phyloP scores from a whole-genome alignment of 2,888 invertebrate species.

The Ephialtes manifestator region DNA sequence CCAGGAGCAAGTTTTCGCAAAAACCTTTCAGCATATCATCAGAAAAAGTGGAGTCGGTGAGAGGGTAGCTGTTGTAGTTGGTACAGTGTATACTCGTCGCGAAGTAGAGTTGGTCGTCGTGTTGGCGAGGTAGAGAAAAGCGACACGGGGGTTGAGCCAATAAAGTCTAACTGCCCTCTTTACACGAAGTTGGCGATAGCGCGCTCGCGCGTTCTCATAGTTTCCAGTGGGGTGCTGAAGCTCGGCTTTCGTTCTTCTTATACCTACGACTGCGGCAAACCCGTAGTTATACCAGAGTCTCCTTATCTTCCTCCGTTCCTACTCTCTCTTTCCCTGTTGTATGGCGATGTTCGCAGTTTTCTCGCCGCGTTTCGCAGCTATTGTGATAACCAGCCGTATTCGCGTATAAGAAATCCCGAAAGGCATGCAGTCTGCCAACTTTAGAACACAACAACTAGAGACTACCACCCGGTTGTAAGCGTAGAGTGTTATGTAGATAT shows the following conservation, averaged over 20 bases:
- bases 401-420: slow-evolving; percentile 78
- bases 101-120: slow-evolving; percentile 44
- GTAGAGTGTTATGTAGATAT: slow-evolving; percentile 11
- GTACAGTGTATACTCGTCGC: slow-evolving; percentile 21
- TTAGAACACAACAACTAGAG: slow-evolving; percentile 70
- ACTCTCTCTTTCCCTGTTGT: slow-evolving; percentile 40
- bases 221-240: slow-evolving; percentile 32
- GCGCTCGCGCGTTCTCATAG: slow-evolving; percentile 67
- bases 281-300: slow-evolving; percentile 56
- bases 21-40: slow-evolving; percentile 48
- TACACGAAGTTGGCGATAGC: slow-evolving; percentile 78
- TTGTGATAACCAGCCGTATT: slow-evolving; percentile 80
- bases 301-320: slow-evolving; percentile 60
- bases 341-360: slow-evolving; percentile 48
- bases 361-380: slow-evolving; percentile 76
- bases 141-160: slow-evolving; percentile 69
- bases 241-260: slow-evolving; percentile 38
- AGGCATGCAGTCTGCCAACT: slow-evolving; percentile 71
- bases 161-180: slow-evolving; percentile 80
- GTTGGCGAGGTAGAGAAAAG: slow-evolving; percentile 47
- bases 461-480: neutral
- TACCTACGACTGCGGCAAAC: slow-evolving; percentile 57
- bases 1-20: slow-evolving; percentile 31
- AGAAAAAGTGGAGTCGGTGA: slow-evolving; percentile 5
- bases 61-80: slow-evolving; percentile 9